Percentiles rank a stretch among this genome's conserved stretches.
Evolutionary conservation across 2,888 invertebrate genomes (phyloP).

Genomic region (Minunthozetes semirufus): DNA sequence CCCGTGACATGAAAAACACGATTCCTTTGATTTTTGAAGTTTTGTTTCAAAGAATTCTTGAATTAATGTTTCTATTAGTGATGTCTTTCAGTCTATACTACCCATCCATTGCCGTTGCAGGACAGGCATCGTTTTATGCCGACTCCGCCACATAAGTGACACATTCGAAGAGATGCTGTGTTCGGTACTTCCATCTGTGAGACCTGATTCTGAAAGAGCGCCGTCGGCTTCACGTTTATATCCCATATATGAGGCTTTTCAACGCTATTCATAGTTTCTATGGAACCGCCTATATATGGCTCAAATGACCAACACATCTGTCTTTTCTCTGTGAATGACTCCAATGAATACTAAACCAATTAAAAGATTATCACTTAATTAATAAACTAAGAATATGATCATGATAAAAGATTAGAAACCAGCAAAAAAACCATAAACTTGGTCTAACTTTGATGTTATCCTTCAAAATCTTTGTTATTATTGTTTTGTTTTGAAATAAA

Average conservation of each 20-base stretch:
- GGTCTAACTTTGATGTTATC: too few relatives aligned
- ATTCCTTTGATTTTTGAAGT: slow-evolving; percentile 35
- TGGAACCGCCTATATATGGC: slow-evolving; percentile 50
- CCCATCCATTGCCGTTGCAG: slow-evolving; percentile 52
- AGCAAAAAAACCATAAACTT: too few relatives aligned
- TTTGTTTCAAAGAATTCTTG: neutral
- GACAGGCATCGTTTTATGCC: slow-evolving; percentile 48
- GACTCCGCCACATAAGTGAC: slow-evolving; percentile 50
- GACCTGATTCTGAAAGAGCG: slow-evolving; percentile 50
- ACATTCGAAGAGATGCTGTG: slow-evolving; percentile 52
- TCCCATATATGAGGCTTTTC: slow-evolving; percentile 52
- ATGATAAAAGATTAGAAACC: too few relatives aligned
- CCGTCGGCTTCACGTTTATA: slow-evolving; percentile 47
- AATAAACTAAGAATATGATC: too few relatives aligned
- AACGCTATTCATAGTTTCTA: slow-evolving; percentile 49
- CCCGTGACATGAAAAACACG: slow-evolving; percentile 43
- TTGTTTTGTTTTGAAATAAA: too few relatives aligned
- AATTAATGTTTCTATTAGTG: neutral
- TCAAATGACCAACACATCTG: slow-evolving; percentile 53
- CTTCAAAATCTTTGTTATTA: too few relatives aligned
- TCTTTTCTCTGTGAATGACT: slow-evolving; percentile 54
- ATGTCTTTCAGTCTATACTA: slow-evolving; percentile 42
- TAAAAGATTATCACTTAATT: neutral
- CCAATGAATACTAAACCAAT: slow-evolving; percentile 51
- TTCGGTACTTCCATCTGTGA: slow-evolving; percentile 53